Percentiles rank a stretch among this genome's conserved stretches.
phyloP scores from a whole-genome alignment of 2,113 vertebrate genomes.

The Paraplagusia blochii region DNA sequence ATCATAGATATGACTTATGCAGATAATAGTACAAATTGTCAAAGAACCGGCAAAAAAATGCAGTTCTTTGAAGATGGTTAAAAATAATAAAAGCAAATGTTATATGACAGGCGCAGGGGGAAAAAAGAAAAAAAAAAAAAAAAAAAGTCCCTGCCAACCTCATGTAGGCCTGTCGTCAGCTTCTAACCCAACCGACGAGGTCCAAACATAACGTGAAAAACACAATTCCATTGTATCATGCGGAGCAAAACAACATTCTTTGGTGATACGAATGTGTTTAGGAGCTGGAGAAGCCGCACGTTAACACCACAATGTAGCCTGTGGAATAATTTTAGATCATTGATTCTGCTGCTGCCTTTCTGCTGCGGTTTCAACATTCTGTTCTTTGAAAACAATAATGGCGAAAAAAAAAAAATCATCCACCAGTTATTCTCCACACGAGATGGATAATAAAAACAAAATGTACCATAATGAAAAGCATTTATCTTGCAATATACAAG shows the following conservation, averaged over 20 bases:
- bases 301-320: constrained; percentile 58
- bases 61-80: constrained; percentile 6
- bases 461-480: constrained; percentile 51
- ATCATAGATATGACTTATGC: no score
- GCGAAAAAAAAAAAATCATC: constrained; percentile 37
- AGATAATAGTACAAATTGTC: no score
- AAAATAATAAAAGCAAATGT: constrained; percentile 5
- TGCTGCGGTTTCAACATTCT: constrained; percentile 61
- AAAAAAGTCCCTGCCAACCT: constrained; percentile 24
- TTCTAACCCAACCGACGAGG: constrained; percentile 25
- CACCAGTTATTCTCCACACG: constrained; percentile 49
- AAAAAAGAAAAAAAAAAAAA: no score
- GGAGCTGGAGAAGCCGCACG: constrained; percentile 52
- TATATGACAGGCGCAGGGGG: constrained; percentile 3
- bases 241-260: constrained; percentile 67
- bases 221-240: constrained; percentile 55
- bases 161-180: constrained; percentile 37
- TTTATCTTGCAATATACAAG: constrained; percentile 41
- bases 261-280: constrained; percentile 60
- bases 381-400: constrained; percentile 17
- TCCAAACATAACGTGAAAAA: constrained; percentile 54
- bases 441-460: constrained; percentile 57
- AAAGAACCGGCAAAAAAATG: constrained; percentile 1
- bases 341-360: constrained; percentile 34
- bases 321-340: constrained; percentile 49